Percentiles rank a stretch among this genome's conserved stretches.
Conservation (phyloP, 2,113 vertebrate species). For the Toxotes jaculatrix region DNA sequence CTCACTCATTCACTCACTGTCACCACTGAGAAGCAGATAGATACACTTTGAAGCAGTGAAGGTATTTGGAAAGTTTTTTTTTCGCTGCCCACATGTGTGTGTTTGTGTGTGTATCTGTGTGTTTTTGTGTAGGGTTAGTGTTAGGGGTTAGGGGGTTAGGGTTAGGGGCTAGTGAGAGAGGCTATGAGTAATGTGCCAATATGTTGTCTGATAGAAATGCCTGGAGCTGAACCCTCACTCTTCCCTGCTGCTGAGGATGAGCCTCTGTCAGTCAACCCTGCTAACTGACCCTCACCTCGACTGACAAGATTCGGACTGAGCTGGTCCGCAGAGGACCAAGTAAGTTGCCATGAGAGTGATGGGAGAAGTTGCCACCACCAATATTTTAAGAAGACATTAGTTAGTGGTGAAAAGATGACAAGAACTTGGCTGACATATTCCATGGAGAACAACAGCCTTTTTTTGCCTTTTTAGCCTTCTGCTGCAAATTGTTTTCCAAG, state of each 20-base stretch:
- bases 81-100: too few species aligned
- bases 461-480: too few species aligned
- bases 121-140: too few species aligned
- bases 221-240: background rate
- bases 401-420: slow-evolving; percentile 11
- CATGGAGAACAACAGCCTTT: too few species aligned
- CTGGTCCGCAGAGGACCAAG: background rate
- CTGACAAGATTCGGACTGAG: background rate
- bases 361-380: background rate
- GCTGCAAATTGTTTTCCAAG: background rate
- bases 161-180: too few species aligned
- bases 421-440: slow-evolving; percentile 8
- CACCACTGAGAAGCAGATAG: too few species aligned
- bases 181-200: too few species aligned
- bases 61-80: too few species aligned
- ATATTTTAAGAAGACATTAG: background rate
- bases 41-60: too few species aligned
- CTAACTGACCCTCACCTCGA: background rate
- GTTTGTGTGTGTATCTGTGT: too few species aligned
- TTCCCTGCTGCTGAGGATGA: background rate
- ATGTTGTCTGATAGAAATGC: background rate
- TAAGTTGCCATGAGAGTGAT: background rate
- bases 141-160: too few species aligned
- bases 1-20: too few species aligned
- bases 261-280: background rate